Conservation (phyloP, 2,888 invertebrate genomes). For the Cataglyphis cursor region DNA sequence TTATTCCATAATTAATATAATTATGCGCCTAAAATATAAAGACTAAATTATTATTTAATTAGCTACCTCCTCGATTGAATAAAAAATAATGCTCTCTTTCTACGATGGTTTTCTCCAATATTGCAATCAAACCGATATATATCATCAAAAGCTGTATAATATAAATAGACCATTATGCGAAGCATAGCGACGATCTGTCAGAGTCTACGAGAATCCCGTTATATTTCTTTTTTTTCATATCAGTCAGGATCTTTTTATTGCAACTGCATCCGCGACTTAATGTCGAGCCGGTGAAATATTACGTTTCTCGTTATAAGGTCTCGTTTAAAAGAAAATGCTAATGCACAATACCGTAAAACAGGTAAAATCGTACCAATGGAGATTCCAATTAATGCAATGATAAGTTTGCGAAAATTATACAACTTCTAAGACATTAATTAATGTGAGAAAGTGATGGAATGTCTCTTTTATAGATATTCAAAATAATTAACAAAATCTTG, state of each 20-base stretch:
- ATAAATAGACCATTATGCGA: background rate
- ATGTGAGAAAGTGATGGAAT: background rate
- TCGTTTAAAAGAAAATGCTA: conserved; percentile 40
- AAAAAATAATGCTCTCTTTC: background rate
- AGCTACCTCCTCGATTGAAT: background rate
- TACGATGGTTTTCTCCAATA: background rate
- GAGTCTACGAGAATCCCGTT: background rate
- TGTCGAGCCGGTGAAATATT: conserved; percentile 43
- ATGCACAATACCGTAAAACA: conserved; percentile 18
- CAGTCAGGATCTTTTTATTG: conserved; percentile 35
- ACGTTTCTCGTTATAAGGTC: conserved; percentile 44
- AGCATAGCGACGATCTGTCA: background rate
- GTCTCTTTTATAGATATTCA: background rate
- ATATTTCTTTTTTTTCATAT: conserved; percentile 15
- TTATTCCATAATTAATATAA: too few species aligned
- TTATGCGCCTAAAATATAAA: background rate
- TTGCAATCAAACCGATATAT: background rate
- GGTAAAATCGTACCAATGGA: background rate
- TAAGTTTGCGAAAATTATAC: background rate
- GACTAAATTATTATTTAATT: background rate
- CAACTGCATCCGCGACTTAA: conserved; percentile 31
- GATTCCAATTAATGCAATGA: background rate
- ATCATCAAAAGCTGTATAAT: background rate
- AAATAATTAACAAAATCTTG: background rate
- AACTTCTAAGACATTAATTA: conserved; percentile 17